phyloP scores from a whole-genome alignment of 2,888 invertebrate species.

The Lycophotia porphyrea region DNA sequence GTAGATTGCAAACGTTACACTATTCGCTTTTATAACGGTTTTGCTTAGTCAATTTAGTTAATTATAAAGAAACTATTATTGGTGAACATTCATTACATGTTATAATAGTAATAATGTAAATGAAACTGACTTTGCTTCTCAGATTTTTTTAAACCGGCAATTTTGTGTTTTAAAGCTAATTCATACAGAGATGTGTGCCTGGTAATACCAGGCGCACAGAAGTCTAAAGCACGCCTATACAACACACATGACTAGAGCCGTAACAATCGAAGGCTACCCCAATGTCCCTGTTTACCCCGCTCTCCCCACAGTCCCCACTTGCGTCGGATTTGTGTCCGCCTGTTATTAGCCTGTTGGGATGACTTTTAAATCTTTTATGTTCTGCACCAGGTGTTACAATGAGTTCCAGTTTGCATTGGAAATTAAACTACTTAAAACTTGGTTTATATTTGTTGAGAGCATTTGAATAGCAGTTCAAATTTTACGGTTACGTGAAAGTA shows the following conservation, averaged over 20 bases:
- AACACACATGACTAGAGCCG: constrained; percentile 13
- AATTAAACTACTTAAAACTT: constrained; percentile 32
- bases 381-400: constrained; percentile 41
- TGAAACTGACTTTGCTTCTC: background rate
- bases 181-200: background rate
- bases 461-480: background rate
- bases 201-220: constrained; percentile 13
- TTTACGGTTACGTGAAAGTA: background rate
- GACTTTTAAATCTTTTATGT: constrained; percentile 60
- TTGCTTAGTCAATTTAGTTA: background rate
- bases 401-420: constrained; percentile 30
- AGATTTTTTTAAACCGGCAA: background rate
- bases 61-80: background rate
- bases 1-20: background rate
- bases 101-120: background rate
- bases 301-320: constrained; percentile 18
- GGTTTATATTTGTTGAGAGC: constrained; percentile 21
- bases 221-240: background rate
- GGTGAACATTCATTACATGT: background rate
- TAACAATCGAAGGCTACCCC: constrained; percentile 14
- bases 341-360: constrained; percentile 61
- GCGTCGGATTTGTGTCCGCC: constrained; percentile 58
- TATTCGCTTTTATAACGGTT: background rate
- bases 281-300: constrained; percentile 11
- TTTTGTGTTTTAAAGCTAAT: background rate